Conservation (phyloP, 1,140 invertebrate genomes). For the Pteromalus puparum region DNA sequence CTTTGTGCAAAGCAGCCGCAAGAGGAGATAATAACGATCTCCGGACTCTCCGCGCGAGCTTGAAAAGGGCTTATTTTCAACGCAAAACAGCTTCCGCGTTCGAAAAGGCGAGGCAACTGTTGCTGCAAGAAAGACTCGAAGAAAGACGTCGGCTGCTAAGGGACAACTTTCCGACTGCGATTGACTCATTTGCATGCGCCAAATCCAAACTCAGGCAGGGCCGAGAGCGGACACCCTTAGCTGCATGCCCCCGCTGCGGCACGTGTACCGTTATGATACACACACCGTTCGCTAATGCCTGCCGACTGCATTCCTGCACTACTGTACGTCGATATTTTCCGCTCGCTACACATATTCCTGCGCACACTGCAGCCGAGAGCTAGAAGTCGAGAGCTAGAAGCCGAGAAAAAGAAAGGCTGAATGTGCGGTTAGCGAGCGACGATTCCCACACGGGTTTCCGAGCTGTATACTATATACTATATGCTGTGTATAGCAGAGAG, state of each 20-base stretch:
- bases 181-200: constrained; percentile 6
- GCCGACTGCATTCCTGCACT: neutral
- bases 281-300: neutral
- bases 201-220: neutral
- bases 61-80: neutral
- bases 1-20: neutral
- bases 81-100: neutral
- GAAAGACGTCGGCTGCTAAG: too few species aligned
- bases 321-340: neutral
- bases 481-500: too few species aligned
- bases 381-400: too few species aligned
- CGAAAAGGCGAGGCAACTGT: too few species aligned
- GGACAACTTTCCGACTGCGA: neutral
- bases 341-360: neutral
- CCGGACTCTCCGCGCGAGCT: neutral
- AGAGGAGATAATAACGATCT: neutral
- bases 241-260: neutral
- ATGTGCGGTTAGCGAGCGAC: neutral
- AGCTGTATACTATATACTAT: too few species aligned
- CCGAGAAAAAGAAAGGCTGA: neutral
- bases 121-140: too few species aligned
- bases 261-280: neutral
- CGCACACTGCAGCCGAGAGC: too few species aligned
- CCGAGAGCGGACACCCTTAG: neutral
- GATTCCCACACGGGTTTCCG: constrained; percentile 4